Evolutionary conservation across 2,888 invertebrate species (phyloP), one percentile per base, ranked within the genome.

Genomic region (Drosophila prolongata): DNA sequence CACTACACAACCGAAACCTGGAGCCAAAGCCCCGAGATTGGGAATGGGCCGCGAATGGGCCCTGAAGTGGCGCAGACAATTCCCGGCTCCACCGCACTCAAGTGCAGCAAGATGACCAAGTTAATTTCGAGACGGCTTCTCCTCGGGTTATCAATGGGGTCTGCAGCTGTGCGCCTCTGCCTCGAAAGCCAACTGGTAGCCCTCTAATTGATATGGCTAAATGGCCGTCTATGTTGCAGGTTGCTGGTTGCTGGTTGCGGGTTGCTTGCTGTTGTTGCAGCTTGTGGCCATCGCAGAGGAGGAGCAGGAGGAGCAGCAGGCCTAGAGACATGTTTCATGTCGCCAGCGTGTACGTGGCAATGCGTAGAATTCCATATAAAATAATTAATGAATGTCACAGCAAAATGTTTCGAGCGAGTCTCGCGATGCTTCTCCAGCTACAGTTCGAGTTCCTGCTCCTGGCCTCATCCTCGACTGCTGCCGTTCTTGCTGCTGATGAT

Each of bases 311-410:
- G 30, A 42, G 61, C 34, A 35, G 16, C 38, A 56, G 70, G 49
- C 68, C 75, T 54, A 83, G 80, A 84, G 75, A 85, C 80, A 79
- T 85, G 87, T 81, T 79, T 76, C 79, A 87, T 90, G 90, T 90
- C 90, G 90, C 90, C 90, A 89, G 73, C 80, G 71, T 76, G 90
- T 90, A 90, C 91, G 91, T 90, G 90, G 91, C 86, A 87, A 91
- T 90, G 90, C 86, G 84, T 80, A 88, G 80, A 86, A 90, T 91
- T 90, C 88, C 88, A 90, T 89, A 90, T 90, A 90, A 90, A 90
- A 90, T 90, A 90, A 90, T 90, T 91, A 90, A 90, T 91, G 90
- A 90, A 90, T 91, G 90, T 91, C 89, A 90, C 87, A 90, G 91
- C 87, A 79, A 89, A 71, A 88, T 90, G 89, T 87, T 80, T 89